Percentiles rank a stretch among this genome's conserved stretches.
phyloP scores from a whole-genome alignment of 2,113 vertebrate genomes.

The Microtus pennsylvanicus region DNA sequence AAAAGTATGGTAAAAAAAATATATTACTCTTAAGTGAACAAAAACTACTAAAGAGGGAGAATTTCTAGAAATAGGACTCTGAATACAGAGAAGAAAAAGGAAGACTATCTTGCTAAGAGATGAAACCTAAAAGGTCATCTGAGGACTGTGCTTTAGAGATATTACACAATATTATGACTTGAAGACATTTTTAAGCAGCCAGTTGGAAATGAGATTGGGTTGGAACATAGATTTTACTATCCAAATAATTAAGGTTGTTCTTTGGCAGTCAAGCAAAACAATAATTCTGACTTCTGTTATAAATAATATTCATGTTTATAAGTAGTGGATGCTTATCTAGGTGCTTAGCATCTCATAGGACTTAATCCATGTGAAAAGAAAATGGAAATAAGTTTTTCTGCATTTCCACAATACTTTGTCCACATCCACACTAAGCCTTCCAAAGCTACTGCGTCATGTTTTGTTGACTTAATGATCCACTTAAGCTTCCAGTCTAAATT shows the following conservation, averaged over 20 bases:
- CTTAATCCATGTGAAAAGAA: constrained; percentile 1
- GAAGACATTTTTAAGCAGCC: not conserved
- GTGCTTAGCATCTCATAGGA: not conserved
- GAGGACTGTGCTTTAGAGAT: not conserved
- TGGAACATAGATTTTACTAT: constrained; percentile 11
- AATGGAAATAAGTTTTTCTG: not conserved
- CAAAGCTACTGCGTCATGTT: not conserved
- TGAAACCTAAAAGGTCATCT: constrained; percentile 6
- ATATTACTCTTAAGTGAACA: not conserved
- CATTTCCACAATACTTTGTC: not conserved
- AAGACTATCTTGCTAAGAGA: not conserved
- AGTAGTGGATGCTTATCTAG: not conserved
- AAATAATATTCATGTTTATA: constrained; percentile 32
- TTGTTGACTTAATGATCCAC: not conserved
- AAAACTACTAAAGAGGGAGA: not conserved
- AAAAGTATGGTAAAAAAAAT: not conserved
- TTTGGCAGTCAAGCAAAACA: constrained; percentile 23
- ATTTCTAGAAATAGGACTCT: not conserved
- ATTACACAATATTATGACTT: not conserved
- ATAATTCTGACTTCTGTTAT: not conserved
- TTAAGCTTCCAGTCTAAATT: not conserved
- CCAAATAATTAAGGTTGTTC: constrained; percentile 31
- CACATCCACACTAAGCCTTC: not conserved
- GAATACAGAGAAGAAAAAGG: not conserved
- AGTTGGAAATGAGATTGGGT: not conserved